These are phyloP conservation scores for Toxotes jaculatrix DNA, from an alignment of 2,113 vertebrate genomes.

Conservation along the genomic window DNA sequence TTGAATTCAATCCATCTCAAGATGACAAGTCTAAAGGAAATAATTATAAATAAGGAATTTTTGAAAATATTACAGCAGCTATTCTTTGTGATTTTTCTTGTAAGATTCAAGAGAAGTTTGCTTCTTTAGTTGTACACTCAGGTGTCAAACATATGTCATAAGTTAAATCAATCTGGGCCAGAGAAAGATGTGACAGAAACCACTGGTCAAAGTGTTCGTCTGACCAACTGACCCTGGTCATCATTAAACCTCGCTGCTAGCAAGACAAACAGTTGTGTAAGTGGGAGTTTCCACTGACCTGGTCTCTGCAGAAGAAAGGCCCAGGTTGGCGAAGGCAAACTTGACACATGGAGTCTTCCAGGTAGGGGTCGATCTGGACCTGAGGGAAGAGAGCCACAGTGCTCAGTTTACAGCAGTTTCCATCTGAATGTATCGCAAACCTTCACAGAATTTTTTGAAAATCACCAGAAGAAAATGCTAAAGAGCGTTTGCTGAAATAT, in stretches of 20 bases:
- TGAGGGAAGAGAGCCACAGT: conserved; percentile 52
- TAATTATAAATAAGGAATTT: no score
- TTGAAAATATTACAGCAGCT: no score
- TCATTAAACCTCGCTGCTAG: no score
- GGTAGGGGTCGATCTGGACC: conserved; percentile 98
- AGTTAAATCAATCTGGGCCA: no score
- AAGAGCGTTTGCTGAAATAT: no score
- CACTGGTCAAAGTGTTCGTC: not conserved
- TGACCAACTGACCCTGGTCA: not conserved
- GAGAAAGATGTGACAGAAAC: not conserved
- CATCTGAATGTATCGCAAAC: no score
- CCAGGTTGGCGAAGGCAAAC: conserved; percentile 94
- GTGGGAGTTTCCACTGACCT: conserved; percentile 81
- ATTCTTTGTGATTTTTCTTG: no score
- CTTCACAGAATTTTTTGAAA: not conserved
- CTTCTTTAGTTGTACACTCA: not conserved
- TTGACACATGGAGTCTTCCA: conserved; percentile 98
- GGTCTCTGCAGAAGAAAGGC: conserved; percentile 98
- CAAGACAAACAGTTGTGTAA: not conserved
- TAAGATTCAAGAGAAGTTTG: not conserved
- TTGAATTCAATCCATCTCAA: no score
- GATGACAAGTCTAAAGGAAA: no score
- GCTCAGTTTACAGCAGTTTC: not conserved
- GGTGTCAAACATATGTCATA: no score
- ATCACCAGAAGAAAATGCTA: not conserved